A percentile compares a stretch with the other conserved stretches of the same genome.
Conservation (phyloP, 2,888 invertebrate species). For the Theodoxus fluviatilis region DNA sequence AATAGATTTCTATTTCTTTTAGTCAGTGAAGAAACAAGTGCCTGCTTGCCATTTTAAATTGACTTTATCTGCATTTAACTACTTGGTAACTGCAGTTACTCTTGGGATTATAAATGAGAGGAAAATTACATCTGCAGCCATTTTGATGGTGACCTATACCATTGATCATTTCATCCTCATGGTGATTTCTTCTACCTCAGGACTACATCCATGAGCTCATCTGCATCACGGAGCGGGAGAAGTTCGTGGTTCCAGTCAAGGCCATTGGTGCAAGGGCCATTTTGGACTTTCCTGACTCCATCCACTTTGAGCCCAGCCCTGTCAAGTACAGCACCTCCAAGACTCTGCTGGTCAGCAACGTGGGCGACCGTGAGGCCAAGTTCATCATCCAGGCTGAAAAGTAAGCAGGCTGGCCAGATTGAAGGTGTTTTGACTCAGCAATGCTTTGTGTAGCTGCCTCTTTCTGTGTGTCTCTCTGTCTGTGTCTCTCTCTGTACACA, state of each 20-base stretch:
- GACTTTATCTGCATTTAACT: no score
- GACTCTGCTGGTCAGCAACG: slow-evolving; percentile 70
- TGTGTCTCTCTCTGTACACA: no score
- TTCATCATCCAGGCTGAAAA: slow-evolving; percentile 67
- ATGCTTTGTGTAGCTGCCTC: no score
- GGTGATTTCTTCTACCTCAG: slow-evolving; percentile 40
- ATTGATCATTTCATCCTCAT: neutral
- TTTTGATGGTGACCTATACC: no score
- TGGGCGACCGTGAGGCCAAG: slow-evolving; percentile 68
- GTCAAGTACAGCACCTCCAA: slow-evolving; percentile 69
- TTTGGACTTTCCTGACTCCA: slow-evolving; percentile 72
- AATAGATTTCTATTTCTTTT: no score
- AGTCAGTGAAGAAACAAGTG: no score
- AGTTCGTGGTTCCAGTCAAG: slow-evolving; percentile 66
- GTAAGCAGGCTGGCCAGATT: slow-evolving; percentile 68
- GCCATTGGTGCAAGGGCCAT: slow-evolving; percentile 71
- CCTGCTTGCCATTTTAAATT: no score
- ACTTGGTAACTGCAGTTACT: no score
- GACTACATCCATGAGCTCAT: slow-evolving; percentile 65
- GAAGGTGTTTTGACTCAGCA: no score
- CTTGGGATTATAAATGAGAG: no score
- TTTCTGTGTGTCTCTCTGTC: no score
- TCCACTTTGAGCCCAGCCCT: slow-evolving; percentile 69
- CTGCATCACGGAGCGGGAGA: slow-evolving; percentile 66
- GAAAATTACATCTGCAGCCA: no score